These are phyloP conservation scores for Vultur gryphus DNA, from an alignment of 2,797 vertebrate genomes.

Conservation along the genomic window DNA sequence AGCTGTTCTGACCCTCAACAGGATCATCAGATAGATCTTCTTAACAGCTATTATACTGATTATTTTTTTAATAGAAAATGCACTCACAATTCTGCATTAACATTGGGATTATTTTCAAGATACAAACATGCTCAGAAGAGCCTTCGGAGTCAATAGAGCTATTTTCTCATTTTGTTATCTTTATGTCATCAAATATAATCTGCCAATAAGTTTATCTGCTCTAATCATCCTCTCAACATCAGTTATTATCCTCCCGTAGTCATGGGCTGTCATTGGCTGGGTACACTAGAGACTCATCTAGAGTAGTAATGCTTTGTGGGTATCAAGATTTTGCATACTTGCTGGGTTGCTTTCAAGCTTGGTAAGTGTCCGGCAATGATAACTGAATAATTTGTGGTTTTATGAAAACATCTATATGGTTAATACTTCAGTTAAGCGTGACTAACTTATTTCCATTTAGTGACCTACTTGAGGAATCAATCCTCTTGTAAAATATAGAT, in stretches of 20 bases:
- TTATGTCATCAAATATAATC: background rate
- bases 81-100: constrained; percentile 29
- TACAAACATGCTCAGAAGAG: constrained; percentile 7
- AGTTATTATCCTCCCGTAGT: background rate
- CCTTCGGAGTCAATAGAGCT: background rate
- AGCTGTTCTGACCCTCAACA: constrained; percentile 56
- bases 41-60: constrained; percentile 61
- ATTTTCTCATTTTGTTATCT: background rate
- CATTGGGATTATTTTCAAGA: constrained; percentile 36
- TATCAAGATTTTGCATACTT: background rate
- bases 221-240: background rate
- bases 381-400: background rate
- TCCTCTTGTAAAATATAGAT: background rate
- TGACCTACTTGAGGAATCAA: background rate
- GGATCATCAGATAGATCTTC: constrained; percentile 64
- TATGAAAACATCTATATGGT: background rate
- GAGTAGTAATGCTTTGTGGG: background rate
- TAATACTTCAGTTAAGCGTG: background rate
- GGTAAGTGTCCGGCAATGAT: background rate
- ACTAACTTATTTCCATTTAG: background rate
- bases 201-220: background rate
- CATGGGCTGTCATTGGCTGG: background rate
- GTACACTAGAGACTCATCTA: background rate
- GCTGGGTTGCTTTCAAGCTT: background rate
- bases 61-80: constrained; percentile 26